Evolutionary conservation across 2,888 invertebrate species (phyloP).

Genomic region (Drosophila nigricruria): DNA sequence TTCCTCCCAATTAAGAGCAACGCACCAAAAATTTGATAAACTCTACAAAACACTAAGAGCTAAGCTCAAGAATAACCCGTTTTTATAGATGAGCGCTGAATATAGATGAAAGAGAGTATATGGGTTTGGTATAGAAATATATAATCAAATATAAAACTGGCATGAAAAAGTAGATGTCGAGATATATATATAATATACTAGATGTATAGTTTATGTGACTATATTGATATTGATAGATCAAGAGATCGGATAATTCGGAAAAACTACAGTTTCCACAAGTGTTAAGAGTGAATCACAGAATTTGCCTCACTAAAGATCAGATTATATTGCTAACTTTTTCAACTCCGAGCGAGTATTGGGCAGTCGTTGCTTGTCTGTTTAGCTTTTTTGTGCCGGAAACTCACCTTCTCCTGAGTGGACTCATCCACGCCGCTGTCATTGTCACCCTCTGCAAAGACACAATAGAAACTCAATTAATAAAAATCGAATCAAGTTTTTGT

Average conservation of each 20-base stretch:
- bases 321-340: no score
- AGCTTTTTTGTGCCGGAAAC: constrained; percentile 73
- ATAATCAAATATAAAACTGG: not conserved
- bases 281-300: not conserved
- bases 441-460: constrained; percentile 89
- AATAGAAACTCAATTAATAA: constrained; percentile 18
- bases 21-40: constrained; percentile 38
- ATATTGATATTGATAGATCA: no score
- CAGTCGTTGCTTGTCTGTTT: constrained; percentile 2
- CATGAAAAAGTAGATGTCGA: not conserved
- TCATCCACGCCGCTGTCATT: constrained; percentile 94
- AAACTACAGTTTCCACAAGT: not conserved
- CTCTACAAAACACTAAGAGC: constrained; percentile 45
- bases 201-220: no score
- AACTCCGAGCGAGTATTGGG: not conserved
- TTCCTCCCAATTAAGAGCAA: constrained; percentile 57
- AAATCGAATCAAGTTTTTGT: not conserved
- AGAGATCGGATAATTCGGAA: not conserved
- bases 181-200: not conserved
- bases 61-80: constrained; percentile 25
- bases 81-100: not conserved
- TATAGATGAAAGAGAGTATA: not conserved
- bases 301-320: not conserved
- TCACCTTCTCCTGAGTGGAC: constrained; percentile 92
- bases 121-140: not conserved